Conservation (phyloP, 2,888 invertebrate species). For the Oxycera nigricornis region DNA sequence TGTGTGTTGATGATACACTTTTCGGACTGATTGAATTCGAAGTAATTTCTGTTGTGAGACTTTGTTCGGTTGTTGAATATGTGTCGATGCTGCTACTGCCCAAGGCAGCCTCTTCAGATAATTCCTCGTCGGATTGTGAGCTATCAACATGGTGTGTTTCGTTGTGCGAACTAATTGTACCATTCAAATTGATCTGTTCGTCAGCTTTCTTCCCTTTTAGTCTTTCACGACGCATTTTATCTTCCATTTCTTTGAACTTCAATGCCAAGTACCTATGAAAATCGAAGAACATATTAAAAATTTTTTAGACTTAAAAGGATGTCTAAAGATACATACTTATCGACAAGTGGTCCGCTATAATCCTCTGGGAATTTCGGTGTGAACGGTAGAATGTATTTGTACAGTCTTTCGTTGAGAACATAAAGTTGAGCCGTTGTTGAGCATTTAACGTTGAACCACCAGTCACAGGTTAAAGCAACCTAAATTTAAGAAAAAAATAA, state of each 20-base stretch:
- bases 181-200: conserved; percentile 50
- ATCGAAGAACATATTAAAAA: too few relatives aligned
- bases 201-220: conserved; percentile 63
- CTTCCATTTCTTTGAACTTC: conserved; percentile 88
- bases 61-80: background rate
- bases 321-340: conserved; percentile 67
- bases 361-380: conserved; percentile 90
- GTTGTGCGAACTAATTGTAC: conserved; percentile 17
- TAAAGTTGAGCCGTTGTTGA: conserved; percentile 83
- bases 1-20: conserved; percentile 47
- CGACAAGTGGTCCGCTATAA: conserved; percentile 86
- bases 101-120: conserved; percentile 37
- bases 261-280: conserved; percentile 74
- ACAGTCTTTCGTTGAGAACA: conserved; percentile 85
- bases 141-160: conserved; percentile 43
- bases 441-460: conserved; percentile 93
- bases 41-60: background rate
- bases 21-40: conserved; percentile 13
- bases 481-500: too few relatives aligned
- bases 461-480: conserved; percentile 86
- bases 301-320: background rate
- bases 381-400: conserved; percentile 85
- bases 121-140: conserved; percentile 25
- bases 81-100: conserved; percentile 36
- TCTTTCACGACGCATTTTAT: conserved; percentile 75